Conservation (phyloP, 2,797 vertebrate genomes). For the Hippocampus kuda region DNA sequence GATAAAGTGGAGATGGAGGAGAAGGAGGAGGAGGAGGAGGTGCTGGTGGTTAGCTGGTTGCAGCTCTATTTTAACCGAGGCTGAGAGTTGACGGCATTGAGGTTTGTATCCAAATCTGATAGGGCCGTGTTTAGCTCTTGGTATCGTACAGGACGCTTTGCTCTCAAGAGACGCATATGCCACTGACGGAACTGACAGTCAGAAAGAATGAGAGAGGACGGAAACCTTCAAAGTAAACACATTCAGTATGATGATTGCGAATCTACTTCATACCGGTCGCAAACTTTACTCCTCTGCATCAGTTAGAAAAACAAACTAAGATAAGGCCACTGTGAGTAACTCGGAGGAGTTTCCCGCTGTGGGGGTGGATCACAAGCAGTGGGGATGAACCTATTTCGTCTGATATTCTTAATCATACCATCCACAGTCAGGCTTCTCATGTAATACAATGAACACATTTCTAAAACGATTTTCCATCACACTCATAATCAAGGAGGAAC, state of each 20-base stretch:
- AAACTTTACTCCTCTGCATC: not conserved
- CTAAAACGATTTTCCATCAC: too few species aligned
- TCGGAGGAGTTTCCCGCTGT: slow-evolving; percentile 28
- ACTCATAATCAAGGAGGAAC: too few species aligned
- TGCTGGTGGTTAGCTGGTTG: slow-evolving; percentile 44
- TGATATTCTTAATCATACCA: not conserved
- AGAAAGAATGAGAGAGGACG: not conserved
- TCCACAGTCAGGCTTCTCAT: too few species aligned
- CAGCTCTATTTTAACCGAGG: slow-evolving; percentile 48
- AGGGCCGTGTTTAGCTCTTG: slow-evolving; percentile 10
- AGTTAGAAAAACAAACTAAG: slow-evolving; percentile 7
- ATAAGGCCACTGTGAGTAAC: slow-evolving; percentile 24
- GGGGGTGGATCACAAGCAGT: slow-evolving; percentile 30
- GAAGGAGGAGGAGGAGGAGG: slow-evolving; percentile 17
- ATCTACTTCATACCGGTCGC: not conserved
- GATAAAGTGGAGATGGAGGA: slow-evolving; percentile 5
- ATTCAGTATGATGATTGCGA: not conserved
- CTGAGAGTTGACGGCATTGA: slow-evolving; percentile 27
- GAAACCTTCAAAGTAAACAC: not conserved
- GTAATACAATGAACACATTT: too few species aligned
- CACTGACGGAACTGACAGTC: slow-evolving; percentile 12
- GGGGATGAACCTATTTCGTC: slow-evolving; percentile 37
- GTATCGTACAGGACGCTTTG: not conserved
- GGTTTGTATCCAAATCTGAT: slow-evolving; percentile 39
- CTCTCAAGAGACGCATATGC: not conserved